phyloP scores from a whole-genome alignment of 1,140 invertebrate genomes.

The Lerema accius region DNA sequence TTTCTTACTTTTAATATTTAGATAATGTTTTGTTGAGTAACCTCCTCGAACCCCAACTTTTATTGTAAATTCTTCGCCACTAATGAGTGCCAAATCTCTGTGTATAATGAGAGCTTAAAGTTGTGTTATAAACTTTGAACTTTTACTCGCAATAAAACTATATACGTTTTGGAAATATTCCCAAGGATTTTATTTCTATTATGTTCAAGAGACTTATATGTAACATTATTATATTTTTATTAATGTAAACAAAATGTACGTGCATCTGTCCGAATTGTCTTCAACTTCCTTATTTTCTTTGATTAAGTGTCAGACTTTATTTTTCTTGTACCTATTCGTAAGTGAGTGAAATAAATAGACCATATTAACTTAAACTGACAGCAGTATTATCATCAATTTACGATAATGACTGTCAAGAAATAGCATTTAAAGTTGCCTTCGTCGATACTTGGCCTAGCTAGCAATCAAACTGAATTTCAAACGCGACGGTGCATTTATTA shows the following conservation, averaged over 20 bases:
- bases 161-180: conserved; percentile 43
- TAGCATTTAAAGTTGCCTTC: conserved; percentile 15
- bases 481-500: conserved; percentile 23
- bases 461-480: conserved; percentile 32
- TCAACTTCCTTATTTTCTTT: no score
- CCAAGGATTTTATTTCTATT: conserved; percentile 8
- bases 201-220: neutral
- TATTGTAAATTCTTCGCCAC: conserved; percentile 54
- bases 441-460: conserved; percentile 13
- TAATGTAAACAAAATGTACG: no score
- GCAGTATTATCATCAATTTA: conserved; percentile 23
- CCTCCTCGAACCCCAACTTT: conserved; percentile 50
- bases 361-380: no score
- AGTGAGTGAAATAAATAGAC: no score
- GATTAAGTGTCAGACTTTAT: no score
- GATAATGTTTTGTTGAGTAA: conserved; percentile 41
- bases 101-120: conserved; percentile 50
- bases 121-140: conserved; percentile 49
- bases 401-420: conserved; percentile 16
- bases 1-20: conserved; percentile 37
- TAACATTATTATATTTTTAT: no score
- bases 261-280: no score
- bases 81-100: conserved; percentile 51
- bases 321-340: no score
- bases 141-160: conserved; percentile 49